Evolutionary conservation across 2,888 invertebrate genomes (phyloP).

Genomic region (Didymodactylos carnosus): DNA sequence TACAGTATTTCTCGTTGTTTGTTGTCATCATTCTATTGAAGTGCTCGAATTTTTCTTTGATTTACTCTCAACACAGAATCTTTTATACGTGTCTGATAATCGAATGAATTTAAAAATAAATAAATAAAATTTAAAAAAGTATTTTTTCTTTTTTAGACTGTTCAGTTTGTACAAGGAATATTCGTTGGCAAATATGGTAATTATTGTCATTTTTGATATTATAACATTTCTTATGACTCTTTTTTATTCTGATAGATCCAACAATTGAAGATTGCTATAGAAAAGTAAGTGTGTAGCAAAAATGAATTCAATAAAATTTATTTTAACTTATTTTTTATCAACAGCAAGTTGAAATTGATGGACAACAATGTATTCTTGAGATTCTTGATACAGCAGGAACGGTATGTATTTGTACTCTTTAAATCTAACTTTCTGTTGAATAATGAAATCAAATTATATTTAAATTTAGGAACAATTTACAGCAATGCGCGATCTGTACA

Average conservation of each 20-base stretch:
- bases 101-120: too few relatives aligned
- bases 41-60: too few relatives aligned
- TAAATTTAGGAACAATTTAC: slow-evolving; percentile 74
- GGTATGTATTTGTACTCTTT: slow-evolving; percentile 13
- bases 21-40: too few relatives aligned
- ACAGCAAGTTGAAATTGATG: slow-evolving; percentile 91
- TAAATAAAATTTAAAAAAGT: too few relatives aligned
- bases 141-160: slow-evolving; percentile 45
- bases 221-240: too few relatives aligned
- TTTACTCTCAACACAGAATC: too few relatives aligned
- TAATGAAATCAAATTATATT: background rate
- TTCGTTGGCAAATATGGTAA: slow-evolving; percentile 98
- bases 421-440: slow-evolving; percentile 31
- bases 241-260: too few relatives aligned
- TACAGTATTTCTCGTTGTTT: too few relatives aligned
- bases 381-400: slow-evolving; percentile 98
- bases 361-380: slow-evolving; percentile 98
- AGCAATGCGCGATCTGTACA: slow-evolving; percentile 98
- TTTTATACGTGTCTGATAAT: too few relatives aligned
- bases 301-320: background rate
- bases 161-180: slow-evolving; percentile 93
- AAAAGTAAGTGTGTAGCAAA: slow-evolving; percentile 38
- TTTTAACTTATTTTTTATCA: slow-evolving; percentile 16
- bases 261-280: slow-evolving; percentile 99
- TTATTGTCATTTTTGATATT: too few relatives aligned